Base-by-base conservation (phyloP, 2,888 invertebrate species). In the Cheiracanthium punctorium region DNA sequence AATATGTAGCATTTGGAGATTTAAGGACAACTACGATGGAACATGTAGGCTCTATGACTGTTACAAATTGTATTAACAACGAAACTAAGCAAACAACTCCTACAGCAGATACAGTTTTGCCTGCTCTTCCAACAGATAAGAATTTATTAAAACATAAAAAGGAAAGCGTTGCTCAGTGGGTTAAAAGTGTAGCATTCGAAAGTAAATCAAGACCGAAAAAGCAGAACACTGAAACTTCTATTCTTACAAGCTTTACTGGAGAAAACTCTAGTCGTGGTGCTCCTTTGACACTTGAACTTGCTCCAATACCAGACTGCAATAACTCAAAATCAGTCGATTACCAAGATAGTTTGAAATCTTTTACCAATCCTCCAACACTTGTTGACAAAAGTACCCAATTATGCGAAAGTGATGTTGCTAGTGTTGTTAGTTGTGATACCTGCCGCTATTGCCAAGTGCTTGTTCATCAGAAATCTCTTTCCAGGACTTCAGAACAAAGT, bases 211-310 rank as follows among this genome's bases (percentile, higher is more conserved):
- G 65, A 37, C 72, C 76, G 7, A 79, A 64, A 43, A 89, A 88
- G 28, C 89, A 90, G 73, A 87, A 82, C 14, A 82, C 93, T 86
- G 93, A 94, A 87, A 94, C 94, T 88, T 94, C 94, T 70, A 95
- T 95, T 43, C 94, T 94, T 91, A 95, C 95, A 72, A 95, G 95
- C 91, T 95, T 95, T 90, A 95, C 95, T 0, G 95, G 95, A 0
- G 95, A 95, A 80, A 95, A 95, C n/a, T 95, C 95, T 90, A 94
- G 95, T 89, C 95, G 86, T 90, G 94, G 80, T 90, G 94, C 93
- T 90, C 94, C 93, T 8, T 90, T 94, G 17, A 93, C 93, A 4
- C 91, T 93, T 88, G 93, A 94, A 89, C 91, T 94, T 28, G 92
- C 92, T 67, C 92, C 92, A 52, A 92, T 91, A 28, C 88, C 88